Percentiles rank a stretch among this genome's conserved stretches.
These are phyloP conservation scores for Nemapogon koenigi DNA, from an alignment of 2,888 invertebrate genomes.

Conservation along the genomic window DNA sequence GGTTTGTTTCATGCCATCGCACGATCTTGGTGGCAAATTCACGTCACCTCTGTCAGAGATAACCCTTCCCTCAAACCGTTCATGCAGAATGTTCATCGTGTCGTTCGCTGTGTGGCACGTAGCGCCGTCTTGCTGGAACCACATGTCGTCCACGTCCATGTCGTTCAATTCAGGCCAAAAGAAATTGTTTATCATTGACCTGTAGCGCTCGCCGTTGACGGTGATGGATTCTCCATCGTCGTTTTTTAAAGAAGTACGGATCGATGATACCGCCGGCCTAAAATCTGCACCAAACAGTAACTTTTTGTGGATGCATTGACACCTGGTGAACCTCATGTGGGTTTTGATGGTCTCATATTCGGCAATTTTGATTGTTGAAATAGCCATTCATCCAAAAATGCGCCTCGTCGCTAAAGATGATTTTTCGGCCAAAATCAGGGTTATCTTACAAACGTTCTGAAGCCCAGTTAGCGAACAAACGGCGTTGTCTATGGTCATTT, in stretches of 20 bases:
- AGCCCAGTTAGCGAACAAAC: too few species aligned
- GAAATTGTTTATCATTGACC: conserved; percentile 11
- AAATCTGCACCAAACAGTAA: conserved; percentile 2
- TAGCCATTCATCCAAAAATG: too few species aligned
- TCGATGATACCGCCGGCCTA: neutral
- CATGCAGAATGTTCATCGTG: conserved; percentile 19
- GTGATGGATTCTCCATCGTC: neutral
- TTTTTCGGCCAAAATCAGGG: too few species aligned
- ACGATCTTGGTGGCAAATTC: too few species aligned
- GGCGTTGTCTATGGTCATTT: too few species aligned
- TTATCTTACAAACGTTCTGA: too few species aligned
- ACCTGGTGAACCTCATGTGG: conserved; percentile 13
- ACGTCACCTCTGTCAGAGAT: too few species aligned
- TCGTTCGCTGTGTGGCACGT: conserved; percentile 19
- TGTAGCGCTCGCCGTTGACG: too few species aligned
- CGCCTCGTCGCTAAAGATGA: too few species aligned
- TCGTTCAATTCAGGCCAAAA: conserved; percentile 13
- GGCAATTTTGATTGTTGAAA: conserved; percentile 9
- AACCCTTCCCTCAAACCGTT: conserved; percentile 14
- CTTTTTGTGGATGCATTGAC: conserved; percentile 1
- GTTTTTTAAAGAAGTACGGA: neutral
- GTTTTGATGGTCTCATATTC: conserved; percentile 11
- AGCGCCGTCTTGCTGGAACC: conserved; percentile 11
- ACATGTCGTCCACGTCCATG: conserved; percentile 13
- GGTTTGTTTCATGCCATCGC: too few species aligned